Percentiles rank a stretch among this genome's conserved stretches.
Conservation (phyloP, 2,888 invertebrate species). For the Periphyllus acericola region DNA sequence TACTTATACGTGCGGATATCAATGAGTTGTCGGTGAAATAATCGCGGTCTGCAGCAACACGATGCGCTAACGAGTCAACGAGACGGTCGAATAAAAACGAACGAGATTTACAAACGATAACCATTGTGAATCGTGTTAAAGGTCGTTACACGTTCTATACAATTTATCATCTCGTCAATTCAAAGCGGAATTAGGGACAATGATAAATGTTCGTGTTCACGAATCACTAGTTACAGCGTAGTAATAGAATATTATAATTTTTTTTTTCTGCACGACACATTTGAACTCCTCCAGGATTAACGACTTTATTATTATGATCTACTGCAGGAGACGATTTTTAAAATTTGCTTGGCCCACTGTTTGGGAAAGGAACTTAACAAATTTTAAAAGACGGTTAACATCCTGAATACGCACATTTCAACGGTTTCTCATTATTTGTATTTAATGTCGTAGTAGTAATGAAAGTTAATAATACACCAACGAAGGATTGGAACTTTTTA, state of each 20-base stretch:
- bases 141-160: background rate
- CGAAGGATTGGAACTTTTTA: too few species aligned
- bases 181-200: conserved; percentile 31
- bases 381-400: too few species aligned
- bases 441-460: too few species aligned
- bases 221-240: conserved; percentile 8
- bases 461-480: too few species aligned
- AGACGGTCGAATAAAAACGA: background rate
- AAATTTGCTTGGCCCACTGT: too few species aligned
- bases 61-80: background rate
- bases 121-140: conserved; percentile 21
- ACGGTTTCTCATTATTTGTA: too few species aligned
- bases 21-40: background rate
- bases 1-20: background rate
- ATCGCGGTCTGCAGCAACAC: conserved; percentile 2
- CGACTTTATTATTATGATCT: background rate
- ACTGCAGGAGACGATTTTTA: background rate
- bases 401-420: too few species aligned
- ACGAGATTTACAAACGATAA: conserved; percentile 2
- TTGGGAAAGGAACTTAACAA: too few species aligned
- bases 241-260: background rate
- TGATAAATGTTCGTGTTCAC: conserved; percentile 22
- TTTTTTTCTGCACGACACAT: background rate
- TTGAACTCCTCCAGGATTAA: background rate
- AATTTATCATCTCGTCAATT: conserved; percentile 39